phyloP scores from a whole-genome alignment of 2,888 invertebrate genomes.

The Dasypolia templi region DNA sequence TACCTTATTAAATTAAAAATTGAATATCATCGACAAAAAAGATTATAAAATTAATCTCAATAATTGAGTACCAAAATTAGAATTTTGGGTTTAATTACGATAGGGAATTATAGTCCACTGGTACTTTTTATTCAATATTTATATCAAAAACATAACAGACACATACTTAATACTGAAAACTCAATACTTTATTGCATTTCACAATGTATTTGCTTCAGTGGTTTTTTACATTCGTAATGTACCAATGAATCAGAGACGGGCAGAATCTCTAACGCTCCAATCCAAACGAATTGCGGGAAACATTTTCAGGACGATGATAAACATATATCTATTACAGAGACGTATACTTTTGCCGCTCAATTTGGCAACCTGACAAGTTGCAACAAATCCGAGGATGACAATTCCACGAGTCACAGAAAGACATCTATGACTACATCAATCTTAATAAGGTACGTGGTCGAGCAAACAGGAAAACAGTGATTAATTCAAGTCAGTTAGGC shows the following conservation, averaged over 20 bases:
- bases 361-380: slow-evolving; percentile 28
- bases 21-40: not conserved
- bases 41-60: not conserved
- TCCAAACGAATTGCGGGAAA: not conserved
- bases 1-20: not conserved
- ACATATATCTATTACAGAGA: not conserved
- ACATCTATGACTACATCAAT: slow-evolving; percentile 22
- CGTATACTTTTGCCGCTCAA: not conserved
- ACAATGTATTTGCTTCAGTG: too few relatives aligned
- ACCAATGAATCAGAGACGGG: not conserved
- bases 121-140: not conserved
- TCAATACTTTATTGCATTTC: too few relatives aligned
- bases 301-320: not conserved
- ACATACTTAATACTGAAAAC: too few relatives aligned
- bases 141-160: not conserved
- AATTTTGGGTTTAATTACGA: too few relatives aligned
- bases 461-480: slow-evolving; percentile 36
- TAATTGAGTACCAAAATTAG: too few relatives aligned
- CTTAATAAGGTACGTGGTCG: slow-evolving; percentile 18
- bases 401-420: slow-evolving; percentile 12
- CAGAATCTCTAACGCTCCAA: not conserved
- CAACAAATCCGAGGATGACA: slow-evolving; percentile 13
- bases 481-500: slow-evolving; percentile 26
- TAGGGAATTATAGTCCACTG: too few relatives aligned
- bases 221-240: not conserved